A percentile compares a stretch with the other conserved stretches of the same genome.
phyloP scores from a whole-genome alignment of 2,797 vertebrate genomes.

The Heliangelus exortis region DNA sequence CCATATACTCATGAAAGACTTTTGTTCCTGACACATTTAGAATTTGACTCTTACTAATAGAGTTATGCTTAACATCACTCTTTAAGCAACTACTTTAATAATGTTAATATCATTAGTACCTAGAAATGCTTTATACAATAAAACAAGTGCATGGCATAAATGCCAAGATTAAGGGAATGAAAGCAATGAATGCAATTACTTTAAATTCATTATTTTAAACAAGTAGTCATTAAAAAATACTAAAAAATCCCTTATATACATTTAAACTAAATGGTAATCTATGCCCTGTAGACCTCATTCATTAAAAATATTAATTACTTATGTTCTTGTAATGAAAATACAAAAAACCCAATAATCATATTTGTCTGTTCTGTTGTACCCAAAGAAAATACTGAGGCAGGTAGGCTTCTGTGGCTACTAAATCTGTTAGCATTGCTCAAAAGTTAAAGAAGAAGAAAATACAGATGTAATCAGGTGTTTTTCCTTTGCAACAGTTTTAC shows the following conservation, averaged over 20 bases:
- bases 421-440: neutral
- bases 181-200: neutral
- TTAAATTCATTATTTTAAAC: neutral
- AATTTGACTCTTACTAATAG: neutral
- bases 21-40: neutral
- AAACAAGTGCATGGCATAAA: neutral
- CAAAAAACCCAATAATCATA: neutral
- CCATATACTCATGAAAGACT: neutral
- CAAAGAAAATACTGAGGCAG: neutral
- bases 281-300: neutral
- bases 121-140: neutral
- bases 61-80: neutral
- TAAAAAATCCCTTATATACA: neutral
- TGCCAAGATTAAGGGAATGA: neutral
- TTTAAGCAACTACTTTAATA: neutral
- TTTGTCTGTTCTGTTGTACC: neutral
- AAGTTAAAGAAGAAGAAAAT: neutral
- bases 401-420: neutral
- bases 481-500: neutral
- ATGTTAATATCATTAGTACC: neutral
- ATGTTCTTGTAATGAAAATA: neutral
- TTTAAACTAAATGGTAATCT: neutral
- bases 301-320: neutral
- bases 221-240: neutral
- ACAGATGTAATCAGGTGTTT: neutral